Conservation (phyloP, 2,797 vertebrate species). For the Dryobates pubescens region DNA sequence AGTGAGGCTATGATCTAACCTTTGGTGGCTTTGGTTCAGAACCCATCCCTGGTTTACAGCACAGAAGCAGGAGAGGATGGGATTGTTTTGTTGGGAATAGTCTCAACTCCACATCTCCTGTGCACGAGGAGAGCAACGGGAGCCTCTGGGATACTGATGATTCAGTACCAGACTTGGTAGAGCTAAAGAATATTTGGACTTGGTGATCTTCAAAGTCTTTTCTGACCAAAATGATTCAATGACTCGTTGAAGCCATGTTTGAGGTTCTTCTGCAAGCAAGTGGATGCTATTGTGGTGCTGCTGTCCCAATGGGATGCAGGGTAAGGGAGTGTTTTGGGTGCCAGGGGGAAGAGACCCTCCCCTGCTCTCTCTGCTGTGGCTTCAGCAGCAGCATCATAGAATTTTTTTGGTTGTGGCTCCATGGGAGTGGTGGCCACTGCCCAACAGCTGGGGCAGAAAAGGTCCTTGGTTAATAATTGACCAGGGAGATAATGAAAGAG, state of each 20-base stretch:
- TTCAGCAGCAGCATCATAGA: neutral
- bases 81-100: fast-evolving
- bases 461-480: conserved; percentile 45
- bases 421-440: neutral
- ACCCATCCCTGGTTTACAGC: neutral
- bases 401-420: neutral
- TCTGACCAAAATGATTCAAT: no score
- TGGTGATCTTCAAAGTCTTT: no score
- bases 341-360: fast-evolving
- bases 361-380: neutral
- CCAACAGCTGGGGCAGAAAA: neutral
- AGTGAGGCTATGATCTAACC: neutral
- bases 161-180: no score
- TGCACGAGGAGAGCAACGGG: fast-evolving
- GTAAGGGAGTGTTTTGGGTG: fast-evolving
- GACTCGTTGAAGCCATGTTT: neutral
- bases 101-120: neutral
- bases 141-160: neutral
- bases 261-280: neutral
- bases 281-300: no score
- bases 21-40: neutral
- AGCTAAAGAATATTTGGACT: no score
- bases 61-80: neutral
- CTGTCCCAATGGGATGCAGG: fast-evolving
- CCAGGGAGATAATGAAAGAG: neutral